Evolutionary conservation across 2,797 vertebrate species (phyloP).

Genomic region (Labroides dimidiatus): DNA sequence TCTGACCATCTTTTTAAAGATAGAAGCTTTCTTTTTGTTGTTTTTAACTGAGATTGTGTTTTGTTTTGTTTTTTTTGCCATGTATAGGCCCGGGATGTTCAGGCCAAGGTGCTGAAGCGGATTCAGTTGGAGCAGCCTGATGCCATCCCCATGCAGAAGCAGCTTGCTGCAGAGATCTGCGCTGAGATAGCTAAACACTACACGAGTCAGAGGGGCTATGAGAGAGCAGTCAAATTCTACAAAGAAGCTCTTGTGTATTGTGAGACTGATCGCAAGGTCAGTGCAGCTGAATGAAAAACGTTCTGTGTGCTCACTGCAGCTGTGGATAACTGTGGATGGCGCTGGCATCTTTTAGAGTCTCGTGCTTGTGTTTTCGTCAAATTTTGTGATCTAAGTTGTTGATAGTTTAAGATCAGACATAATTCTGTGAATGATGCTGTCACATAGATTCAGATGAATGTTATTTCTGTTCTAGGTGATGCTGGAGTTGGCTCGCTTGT

Average conservation of each 20-base stretch:
- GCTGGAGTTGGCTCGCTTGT: conserved; percentile 93
- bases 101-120: conserved; percentile 94
- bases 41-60: neutral
- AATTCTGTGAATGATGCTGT: conserved; percentile 24
- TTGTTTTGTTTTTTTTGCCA: no score
- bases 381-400: conserved; percentile 31
- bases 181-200: conserved; percentile 96
- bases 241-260: conserved; percentile 99
- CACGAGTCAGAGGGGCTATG: conserved; percentile 92
- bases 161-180: conserved; percentile 95
- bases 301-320: conserved; percentile 83
- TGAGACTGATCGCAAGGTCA: conserved; percentile 97
- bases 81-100: conserved; percentile 91
- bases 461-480: conserved; percentile 85
- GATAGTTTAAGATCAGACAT: conserved; percentile 14
- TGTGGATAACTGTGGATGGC: conserved; percentile 72
- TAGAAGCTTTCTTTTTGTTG: neutral
- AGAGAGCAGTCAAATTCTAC: conserved; percentile 98
- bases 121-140: conserved; percentile 95
- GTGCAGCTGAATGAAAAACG: conserved; percentile 80
- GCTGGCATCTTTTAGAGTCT: conserved; percentile 49
- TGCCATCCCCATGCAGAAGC: conserved; percentile 90
- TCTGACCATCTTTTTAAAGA: neutral
- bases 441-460: conserved; percentile 32
- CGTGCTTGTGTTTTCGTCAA: conserved; percentile 32